Conservation (phyloP, 1,140 invertebrate species). For the Cepaea nemoralis region DNA sequence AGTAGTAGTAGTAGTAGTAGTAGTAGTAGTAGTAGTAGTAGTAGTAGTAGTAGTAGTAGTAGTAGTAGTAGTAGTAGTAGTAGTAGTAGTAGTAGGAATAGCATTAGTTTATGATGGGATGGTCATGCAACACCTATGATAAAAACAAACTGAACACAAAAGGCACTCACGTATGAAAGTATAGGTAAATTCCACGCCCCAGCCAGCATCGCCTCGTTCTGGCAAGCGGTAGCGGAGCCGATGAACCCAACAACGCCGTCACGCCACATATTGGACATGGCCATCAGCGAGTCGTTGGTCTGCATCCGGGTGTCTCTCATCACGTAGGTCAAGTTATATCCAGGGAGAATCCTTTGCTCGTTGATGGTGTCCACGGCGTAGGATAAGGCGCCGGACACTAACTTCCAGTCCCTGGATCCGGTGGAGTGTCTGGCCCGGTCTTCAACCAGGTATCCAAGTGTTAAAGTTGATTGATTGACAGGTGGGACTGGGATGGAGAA, state of each 20-base stretch:
- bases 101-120: no score
- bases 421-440: background rate
- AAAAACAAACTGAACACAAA: no score
- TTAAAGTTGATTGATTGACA: background rate
- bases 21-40: no score
- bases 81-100: no score
- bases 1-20: no score
- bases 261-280: slow-evolving; percentile 24
- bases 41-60: no score
- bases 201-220: slow-evolving; percentile 22
- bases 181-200: slow-evolving; percentile 35
- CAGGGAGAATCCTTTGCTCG: background rate
- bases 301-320: background rate
- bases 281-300: slow-evolving; percentile 8
- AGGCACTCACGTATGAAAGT: slow-evolving; percentile 26
- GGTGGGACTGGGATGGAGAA: slow-evolving; percentile 13
- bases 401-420: background rate
- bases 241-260: slow-evolving; percentile 32
- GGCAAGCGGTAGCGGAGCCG: background rate
- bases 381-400: background rate
- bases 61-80: no score
- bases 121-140: no score
- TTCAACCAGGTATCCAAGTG: slow-evolving; percentile 9
- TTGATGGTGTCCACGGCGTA: slow-evolving; percentile 18
- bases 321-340: slow-evolving; percentile 17